These are phyloP conservation scores for Ascaphus truei DNA, from an alignment of 2,113 vertebrate genomes.

Conservation along the genomic window DNA sequence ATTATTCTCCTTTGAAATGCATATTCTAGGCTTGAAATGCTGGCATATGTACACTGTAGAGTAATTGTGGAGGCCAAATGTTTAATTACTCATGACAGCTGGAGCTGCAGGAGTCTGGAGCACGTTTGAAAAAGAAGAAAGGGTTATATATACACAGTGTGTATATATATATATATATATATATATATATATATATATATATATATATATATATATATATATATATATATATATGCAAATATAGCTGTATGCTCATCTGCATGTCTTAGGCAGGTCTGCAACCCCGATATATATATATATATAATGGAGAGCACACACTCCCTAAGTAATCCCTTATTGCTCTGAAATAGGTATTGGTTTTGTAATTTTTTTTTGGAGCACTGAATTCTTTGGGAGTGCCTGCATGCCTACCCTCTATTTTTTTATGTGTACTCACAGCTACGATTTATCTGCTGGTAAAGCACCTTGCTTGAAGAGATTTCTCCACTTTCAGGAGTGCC, in stretches of 20 bases:
- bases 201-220: not conserved
- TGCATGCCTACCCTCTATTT: too few relatives aligned
- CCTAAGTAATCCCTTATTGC: too few relatives aligned
- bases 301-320: too few relatives aligned
- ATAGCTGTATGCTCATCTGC: not conserved
- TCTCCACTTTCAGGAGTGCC: too few relatives aligned
- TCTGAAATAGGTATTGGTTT: too few relatives aligned
- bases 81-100: slow-evolving; percentile 99
- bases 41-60: slow-evolving; percentile 92
- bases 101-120: slow-evolving; percentile 84
- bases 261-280: not conserved
- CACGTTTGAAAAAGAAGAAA: slow-evolving; percentile 75
- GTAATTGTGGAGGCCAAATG: slow-evolving; percentile 97
- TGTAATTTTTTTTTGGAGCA: too few relatives aligned
- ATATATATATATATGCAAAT: not conserved
- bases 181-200: not conserved
- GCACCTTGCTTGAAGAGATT: too few relatives aligned
- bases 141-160: slow-evolving; percentile 57
- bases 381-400: too few relatives aligned
- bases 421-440: too few relatives aligned
- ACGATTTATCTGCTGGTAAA: too few relatives aligned
- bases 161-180: slow-evolving; percentile 38
- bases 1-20: slow-evolving; percentile 94
- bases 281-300: not conserved
- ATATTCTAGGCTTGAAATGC: slow-evolving; percentile 84